Percentiles rank a stretch among this genome's conserved stretches.
phyloP scores from a whole-genome alignment of 1,140 invertebrate genomes.

The Chionoecetes opilio region DNA sequence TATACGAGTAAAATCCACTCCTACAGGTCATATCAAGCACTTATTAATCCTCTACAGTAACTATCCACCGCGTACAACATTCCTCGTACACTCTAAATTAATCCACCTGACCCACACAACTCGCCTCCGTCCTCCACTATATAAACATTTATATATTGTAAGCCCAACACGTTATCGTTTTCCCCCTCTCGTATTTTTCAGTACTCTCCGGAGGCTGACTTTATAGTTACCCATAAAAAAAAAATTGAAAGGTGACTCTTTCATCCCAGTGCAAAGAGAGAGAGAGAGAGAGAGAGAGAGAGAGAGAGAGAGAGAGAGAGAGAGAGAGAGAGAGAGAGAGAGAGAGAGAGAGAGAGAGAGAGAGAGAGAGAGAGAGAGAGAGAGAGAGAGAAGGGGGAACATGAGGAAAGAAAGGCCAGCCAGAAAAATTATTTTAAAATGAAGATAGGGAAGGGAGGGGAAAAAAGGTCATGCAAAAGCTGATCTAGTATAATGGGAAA shows the following conservation, averaged over 20 bases:
- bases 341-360: slow-evolving; percentile 1
- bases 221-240: slow-evolving; percentile 4
- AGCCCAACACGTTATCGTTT: not conserved
- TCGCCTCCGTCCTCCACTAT: not conserved
- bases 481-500: not conserved
- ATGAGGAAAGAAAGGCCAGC: not conserved
- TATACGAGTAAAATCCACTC: no score
- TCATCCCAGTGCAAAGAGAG: not conserved
- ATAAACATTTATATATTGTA: not conserved
- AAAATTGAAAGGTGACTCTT: not conserved
- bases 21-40: no score
- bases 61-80: no score
- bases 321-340: not conserved
- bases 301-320: not conserved
- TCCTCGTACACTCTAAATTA: not conserved
- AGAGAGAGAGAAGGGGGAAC: not conserved
- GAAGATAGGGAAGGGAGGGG: not conserved
- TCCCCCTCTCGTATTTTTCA: not conserved
- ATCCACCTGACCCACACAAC: not conserved
- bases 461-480: not conserved
- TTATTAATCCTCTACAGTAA: no score
- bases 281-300: no score
- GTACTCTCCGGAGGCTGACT: not conserved
- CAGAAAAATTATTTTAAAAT: not conserved
- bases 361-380: not conserved